Percentiles rank a stretch among this genome's conserved stretches.
phyloP scores from a whole-genome alignment of 2,888 invertebrate genomes.

The Sisyra nigra region DNA sequence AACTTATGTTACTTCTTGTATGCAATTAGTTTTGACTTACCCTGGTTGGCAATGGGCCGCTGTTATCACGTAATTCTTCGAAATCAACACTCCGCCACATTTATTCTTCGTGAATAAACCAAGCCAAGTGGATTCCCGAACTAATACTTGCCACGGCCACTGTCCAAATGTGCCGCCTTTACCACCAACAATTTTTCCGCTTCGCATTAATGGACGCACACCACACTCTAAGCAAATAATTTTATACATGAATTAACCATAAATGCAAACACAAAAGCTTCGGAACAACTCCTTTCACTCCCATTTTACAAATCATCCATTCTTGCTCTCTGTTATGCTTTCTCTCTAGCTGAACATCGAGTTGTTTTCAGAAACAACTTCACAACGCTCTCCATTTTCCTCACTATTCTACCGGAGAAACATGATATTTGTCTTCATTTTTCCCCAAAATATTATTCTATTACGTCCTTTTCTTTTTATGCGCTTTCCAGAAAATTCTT shows the following conservation, averaged over 20 bases:
- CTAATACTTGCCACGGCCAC: slow-evolving; percentile 88
- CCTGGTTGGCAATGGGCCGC: slow-evolving; percentile 93
- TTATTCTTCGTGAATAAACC: slow-evolving; percentile 90
- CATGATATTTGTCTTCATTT: too few species aligned
- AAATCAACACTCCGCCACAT: slow-evolving; percentile 87
- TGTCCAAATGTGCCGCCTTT: slow-evolving; percentile 73
- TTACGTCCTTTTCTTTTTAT: too few species aligned
- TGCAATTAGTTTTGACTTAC: slow-evolving; percentile 35
- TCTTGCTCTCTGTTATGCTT: background rate
- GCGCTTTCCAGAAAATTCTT: too few species aligned
- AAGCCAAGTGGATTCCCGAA: slow-evolving; percentile 83
- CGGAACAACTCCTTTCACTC: background rate
- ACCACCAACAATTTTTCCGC: slow-evolving; percentile 78
- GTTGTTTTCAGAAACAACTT: background rate
- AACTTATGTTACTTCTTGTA: too few species aligned
- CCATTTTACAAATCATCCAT: background rate
- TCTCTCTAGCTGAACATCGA: background rate
- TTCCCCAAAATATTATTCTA: too few species aligned
- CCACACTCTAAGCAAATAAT: slow-evolving; percentile 59
- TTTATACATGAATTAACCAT: background rate
- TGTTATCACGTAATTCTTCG: slow-evolving; percentile 71
- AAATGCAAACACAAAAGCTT: slow-evolving; percentile 1
- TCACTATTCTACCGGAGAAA: slow-evolving; percentile 23
- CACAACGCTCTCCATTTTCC: background rate
- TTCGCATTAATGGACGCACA: slow-evolving; percentile 60